Conservation (phyloP, 1,140 invertebrate species). For the Matsumurasca onukii region DNA sequence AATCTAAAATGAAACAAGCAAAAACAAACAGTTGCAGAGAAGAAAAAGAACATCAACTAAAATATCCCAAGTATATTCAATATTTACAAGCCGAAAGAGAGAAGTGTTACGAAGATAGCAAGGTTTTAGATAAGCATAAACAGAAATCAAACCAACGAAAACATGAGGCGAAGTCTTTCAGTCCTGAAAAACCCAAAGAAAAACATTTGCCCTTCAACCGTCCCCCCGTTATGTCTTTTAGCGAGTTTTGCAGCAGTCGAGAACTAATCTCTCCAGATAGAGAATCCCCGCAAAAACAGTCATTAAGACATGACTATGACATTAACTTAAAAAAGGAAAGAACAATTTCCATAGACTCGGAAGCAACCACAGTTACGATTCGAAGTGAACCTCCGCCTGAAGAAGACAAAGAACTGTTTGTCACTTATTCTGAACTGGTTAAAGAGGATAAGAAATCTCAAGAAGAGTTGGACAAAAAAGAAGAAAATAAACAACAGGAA, state of each 20-base stretch:
- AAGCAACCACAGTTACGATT: constrained; percentile 2
- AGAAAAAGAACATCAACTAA: constrained; percentile 15
- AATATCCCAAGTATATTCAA: not conserved
- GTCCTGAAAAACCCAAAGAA: constrained; percentile 7
- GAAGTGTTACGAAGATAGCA: constrained; percentile 10
- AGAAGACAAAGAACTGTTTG: constrained; percentile 11
- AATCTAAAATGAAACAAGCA: not conserved
- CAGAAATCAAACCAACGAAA: not conserved
- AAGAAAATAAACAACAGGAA: not conserved
- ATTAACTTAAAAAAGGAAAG: not conserved
- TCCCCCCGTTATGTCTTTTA: constrained; percentile 10
- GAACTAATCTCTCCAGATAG: constrained; percentile 1
- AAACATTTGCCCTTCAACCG: not conserved
- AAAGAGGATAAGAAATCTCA: not conserved
- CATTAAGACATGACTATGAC: not conserved
- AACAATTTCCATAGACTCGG: constrained; percentile 9
- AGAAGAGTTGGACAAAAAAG: not conserved
- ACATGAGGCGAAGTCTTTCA: not conserved
- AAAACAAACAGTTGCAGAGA: not conserved
- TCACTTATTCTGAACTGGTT: not conserved
- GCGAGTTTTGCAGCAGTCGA: constrained; percentile 4
- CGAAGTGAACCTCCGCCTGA: too few relatives aligned
- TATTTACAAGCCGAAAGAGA: not conserved
- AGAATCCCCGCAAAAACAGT: not conserved
- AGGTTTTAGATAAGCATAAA: not conserved